These are phyloP conservation scores for Onchidella celtica DNA, from an alignment of 2,888 invertebrate genomes.

Conservation along the genomic window DNA sequence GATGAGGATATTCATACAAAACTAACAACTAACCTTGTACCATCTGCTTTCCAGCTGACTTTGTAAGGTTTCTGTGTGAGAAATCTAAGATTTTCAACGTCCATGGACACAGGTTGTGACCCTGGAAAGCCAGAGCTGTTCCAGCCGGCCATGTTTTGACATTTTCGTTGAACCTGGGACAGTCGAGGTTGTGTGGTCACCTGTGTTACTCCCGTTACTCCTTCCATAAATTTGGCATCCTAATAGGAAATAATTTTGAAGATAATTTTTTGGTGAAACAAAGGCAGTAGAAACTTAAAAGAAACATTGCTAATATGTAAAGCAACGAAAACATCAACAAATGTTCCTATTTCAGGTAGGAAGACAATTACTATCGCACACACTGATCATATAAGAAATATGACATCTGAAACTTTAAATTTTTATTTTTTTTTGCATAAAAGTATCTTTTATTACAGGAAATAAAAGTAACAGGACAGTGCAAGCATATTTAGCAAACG, in stretches of 20 bases:
- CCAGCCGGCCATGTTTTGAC: slow-evolving; percentile 92
- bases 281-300: not conserved
- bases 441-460: too few relatives aligned
- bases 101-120: slow-evolving; percentile 98
- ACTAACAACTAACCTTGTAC: slow-evolving; percentile 90
- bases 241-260: slow-evolving; percentile 51
- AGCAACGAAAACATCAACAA: too few relatives aligned
- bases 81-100: slow-evolving; percentile 87
- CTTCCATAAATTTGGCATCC: slow-evolving; percentile 88
- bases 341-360: too few relatives aligned
- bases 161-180: slow-evolving; percentile 86
- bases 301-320: too few relatives aligned
- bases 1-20: too few relatives aligned
- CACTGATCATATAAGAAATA: too few relatives aligned
- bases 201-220: slow-evolving; percentile 88
- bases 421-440: too few relatives aligned
- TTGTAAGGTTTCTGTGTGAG: slow-evolving; percentile 91
- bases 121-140: slow-evolving; percentile 92
- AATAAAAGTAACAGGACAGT: too few relatives aligned
- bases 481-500: too few relatives aligned
- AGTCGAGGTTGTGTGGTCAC: slow-evolving; percentile 85
- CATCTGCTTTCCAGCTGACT: slow-evolving; percentile 99
- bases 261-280: not conserved
- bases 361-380: too few relatives aligned
- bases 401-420: too few relatives aligned